Conservation (phyloP, 2,113 vertebrate genomes). For the Poeciliopsis retropinna region DNA sequence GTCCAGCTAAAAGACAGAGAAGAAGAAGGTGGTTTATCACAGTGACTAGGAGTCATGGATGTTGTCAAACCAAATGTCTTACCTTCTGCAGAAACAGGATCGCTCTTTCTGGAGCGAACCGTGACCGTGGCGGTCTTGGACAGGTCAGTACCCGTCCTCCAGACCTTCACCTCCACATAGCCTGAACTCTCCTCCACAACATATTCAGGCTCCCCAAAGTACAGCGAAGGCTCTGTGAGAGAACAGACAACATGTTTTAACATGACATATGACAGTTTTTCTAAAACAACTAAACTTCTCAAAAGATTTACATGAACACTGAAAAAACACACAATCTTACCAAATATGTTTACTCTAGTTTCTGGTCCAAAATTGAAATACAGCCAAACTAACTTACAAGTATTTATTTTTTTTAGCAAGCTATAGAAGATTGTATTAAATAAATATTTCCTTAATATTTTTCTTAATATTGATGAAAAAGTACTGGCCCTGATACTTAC, state of each 20-base stretch:
- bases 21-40: conserved; percentile 4
- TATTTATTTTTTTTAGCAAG: too few relatives aligned
- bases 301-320: background rate
- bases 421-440: too few relatives aligned
- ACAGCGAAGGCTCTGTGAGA: conserved; percentile 81
- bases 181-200: conserved; percentile 81
- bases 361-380: too few relatives aligned
- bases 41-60: background rate
- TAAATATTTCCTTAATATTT: too few relatives aligned
- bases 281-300: background rate
- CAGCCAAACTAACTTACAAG: too few relatives aligned
- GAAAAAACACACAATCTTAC: too few relatives aligned
- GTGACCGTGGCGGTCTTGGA: conserved; percentile 84
- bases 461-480: too few relatives aligned
- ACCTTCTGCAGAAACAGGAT: conserved; percentile 86
- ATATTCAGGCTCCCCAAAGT: conserved; percentile 84
- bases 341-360: too few relatives aligned
- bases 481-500: too few relatives aligned
- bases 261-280: background rate
- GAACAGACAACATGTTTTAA: background rate
- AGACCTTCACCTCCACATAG: conserved; percentile 83
- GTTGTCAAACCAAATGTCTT: conserved; percentile 9
- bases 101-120: conserved; percentile 81
- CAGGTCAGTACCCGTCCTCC: conserved; percentile 87
- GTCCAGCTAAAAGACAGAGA: conserved; percentile 76